Base-by-base conservation (phyloP, 2,888 invertebrate species). In the Scotopteryx bipunctaria region DNA sequence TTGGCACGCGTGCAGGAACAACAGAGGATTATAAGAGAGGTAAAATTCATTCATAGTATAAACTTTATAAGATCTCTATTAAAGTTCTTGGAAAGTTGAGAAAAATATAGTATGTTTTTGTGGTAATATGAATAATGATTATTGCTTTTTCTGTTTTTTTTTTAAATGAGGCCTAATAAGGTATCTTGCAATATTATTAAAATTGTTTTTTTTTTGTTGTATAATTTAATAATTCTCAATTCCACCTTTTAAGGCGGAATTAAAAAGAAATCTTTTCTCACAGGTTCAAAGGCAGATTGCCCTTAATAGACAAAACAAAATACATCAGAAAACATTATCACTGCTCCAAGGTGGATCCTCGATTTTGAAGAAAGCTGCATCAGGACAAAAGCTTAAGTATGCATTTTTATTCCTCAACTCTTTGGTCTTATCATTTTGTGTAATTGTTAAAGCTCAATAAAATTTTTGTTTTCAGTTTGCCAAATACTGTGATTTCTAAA, bases 1-100 rank as follows among this genome's bases (percentile, higher is more conserved):
- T 89, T 96, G 63, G 93, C 95, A 2, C 91, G 96, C 37, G 96
- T 97, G 6, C 96, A 96, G 72, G 96, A 96, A 65, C 96, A 97
- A 67, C 96, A 97, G 70, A 92, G 95, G 69, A 93, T 96, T 29
- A 93, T 96, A 46, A 91, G 96, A 67, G 96, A 96, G 83, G 90
- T 89, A 76, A 17, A 19, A 31, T 2, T 5, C n/a, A n/a, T n/a
- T n/a, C n/a, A 6, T 23, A 8, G 19, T 8, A 1, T 2, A 19
- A 29, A 16, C n/a, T 5, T 17, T 14, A 32, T 13, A 13, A 8
- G 8, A 9, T n/a, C n/a, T n/a, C n/a, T n/a, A n/a, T n/a, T n/a
- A n/a, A n/a, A n/a, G n/a, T n/a, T n/a, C n/a, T n/a, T n/a, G n/a
- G n/a, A n/a, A n/a, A n/a, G n/a, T n/a, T n/a, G n/a, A n/a, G n/a